Evolutionary conservation across 1,140 invertebrate species (phyloP), one percentile per base, ranked within the genome.

Genomic region (Cherax destructor): DNA sequence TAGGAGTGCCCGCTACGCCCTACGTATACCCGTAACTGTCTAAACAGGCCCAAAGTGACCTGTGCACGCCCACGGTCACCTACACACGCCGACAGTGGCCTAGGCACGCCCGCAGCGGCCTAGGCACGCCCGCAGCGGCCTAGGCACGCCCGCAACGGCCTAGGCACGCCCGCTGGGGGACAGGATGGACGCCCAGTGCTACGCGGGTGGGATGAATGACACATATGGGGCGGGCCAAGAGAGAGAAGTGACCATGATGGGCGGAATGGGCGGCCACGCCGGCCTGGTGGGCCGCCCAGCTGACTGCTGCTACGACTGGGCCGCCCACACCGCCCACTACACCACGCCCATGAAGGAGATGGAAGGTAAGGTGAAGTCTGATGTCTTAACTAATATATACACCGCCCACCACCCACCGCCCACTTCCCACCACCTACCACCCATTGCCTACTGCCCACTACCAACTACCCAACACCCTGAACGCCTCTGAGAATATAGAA

Each of bases 281-380:
- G 61, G 61, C 5, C 16, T 65, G 1, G 83, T 30, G 9, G 50
- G 50, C 50, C 85, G 85, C 24, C 59, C 87, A 1, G 49, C 77
- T 21, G 87, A 88, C 65, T 88, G 79, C 50, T 88, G 87, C 77
- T 88, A 88, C n/a, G 87, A 88, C 47, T 88, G 87, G 87, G 41
- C 87, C n/a, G 47, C 78, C 41, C 50, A 81, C 21, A 65, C 86
- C 77, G 78, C 77, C 77, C 86, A 88, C 65, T 83, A 83, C 79
- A 74, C 87, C 7, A 88, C 87, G 78, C 87, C 87, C 87, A 88
- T 88, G 87, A 88, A 88, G 65, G 87, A 88, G 41, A 88, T 88
- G 87, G 87, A 88, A 88, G 87, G 87, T 88, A 81, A 88, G 87
- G 24, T 41, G 13, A 1, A 10, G 13, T 6, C 13, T 56, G 13